phyloP scores from a whole-genome alignment of 2,113 vertebrate species.

The Salvelinus fontinalis region DNA sequence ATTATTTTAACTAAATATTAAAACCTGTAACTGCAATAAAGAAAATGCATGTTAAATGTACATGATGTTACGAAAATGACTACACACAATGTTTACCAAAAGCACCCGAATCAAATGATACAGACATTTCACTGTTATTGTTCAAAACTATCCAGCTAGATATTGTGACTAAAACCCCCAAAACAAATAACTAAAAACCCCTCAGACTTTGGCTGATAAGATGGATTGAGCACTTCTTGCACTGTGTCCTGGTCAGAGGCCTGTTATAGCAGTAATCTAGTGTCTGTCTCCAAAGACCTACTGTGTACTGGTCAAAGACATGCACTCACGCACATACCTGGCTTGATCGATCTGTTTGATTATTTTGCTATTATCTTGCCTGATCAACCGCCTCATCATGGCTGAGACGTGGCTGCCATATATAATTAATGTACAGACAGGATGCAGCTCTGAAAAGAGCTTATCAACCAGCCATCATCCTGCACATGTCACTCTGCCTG shows the following conservation, averaged over 20 bases:
- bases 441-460: background rate
- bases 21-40: background rate
- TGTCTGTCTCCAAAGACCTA: background rate
- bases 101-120: background rate
- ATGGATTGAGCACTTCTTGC: background rate
- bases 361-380: slow-evolving; percentile 10
- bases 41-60: background rate
- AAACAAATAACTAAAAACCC: background rate
- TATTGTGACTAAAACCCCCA: background rate
- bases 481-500: background rate
- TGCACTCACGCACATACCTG: background rate
- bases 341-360: background rate
- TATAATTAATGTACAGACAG: slow-evolving; percentile 10
- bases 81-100: background rate
- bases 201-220: background rate
- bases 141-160: background rate
- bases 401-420: slow-evolving; percentile 9
- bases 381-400: slow-evolving; percentile 26
- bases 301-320: background rate
- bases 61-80: background rate
- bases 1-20: background rate
- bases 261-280: background rate
- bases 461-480: background rate
- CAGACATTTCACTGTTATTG: background rate
- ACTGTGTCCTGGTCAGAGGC: background rate